Evolutionary conservation across 2,888 invertebrate species (phyloP).

Genomic region (Craniophora ligustri): DNA sequence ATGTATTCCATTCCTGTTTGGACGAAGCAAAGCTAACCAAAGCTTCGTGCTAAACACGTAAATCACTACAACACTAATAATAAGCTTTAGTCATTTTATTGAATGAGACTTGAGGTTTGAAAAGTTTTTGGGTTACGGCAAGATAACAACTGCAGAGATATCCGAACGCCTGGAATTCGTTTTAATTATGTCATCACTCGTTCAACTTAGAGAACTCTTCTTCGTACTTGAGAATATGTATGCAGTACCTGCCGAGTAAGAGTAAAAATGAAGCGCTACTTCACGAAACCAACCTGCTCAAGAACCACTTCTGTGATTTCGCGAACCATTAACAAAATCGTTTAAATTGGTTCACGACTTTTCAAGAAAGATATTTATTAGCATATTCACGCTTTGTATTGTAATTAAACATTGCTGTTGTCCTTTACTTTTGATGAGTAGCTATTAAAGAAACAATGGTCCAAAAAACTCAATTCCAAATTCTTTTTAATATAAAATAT

Average conservation of each 20-base stretch:
- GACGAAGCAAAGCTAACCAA: too few species aligned
- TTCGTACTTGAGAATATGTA: not conserved
- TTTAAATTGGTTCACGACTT: conserved; percentile 30
- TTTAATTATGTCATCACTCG: too few species aligned
- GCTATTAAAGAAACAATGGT: conserved; percentile 38
- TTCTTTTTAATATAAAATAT: conserved; percentile 22
- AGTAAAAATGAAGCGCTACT: conserved; percentile 11
- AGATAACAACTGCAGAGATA: too few species aligned
- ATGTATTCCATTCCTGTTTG: not conserved
- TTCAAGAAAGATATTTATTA: conserved; percentile 11
- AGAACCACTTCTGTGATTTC: conserved; percentile 39
- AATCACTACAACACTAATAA: too few species aligned
- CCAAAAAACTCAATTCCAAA: conserved; percentile 5
- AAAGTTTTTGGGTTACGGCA: too few species aligned
- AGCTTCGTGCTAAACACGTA: too few species aligned
- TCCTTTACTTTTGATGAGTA: too few species aligned
- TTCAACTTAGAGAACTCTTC: not conserved
- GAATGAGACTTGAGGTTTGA: too few species aligned
- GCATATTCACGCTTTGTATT: conserved; percentile 15
- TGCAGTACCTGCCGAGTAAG: conserved; percentile 1
- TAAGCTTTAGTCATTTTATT: too few species aligned
- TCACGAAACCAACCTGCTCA: conserved; percentile 11
- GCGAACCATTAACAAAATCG: conserved; percentile 27
- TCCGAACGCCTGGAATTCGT: too few species aligned
- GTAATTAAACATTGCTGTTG: too few species aligned